Percentiles rank a stretch among this genome's conserved stretches.
Evolutionary conservation across 2,797 vertebrate species (phyloP).

Genomic region (Dipus sagitta): DNA sequence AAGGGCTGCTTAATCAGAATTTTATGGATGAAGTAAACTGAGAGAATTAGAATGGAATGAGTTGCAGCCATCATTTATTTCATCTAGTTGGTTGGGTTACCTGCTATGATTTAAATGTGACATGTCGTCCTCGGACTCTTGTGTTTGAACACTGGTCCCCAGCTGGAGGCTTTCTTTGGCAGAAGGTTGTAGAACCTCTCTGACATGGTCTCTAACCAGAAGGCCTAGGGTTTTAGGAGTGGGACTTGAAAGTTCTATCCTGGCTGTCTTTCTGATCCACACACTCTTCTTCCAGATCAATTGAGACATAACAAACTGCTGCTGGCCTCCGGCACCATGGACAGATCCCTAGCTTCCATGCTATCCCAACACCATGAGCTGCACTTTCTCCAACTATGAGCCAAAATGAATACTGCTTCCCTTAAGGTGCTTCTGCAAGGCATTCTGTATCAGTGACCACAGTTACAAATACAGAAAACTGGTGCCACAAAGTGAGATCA

Average conservation of each 20-base stretch:
- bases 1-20: background rate
- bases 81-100: background rate
- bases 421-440: background rate
- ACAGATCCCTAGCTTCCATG: background rate
- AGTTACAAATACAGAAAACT: background rate
- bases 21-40: constrained; percentile 8
- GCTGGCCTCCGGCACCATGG: background rate
- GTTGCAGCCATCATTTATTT: no score
- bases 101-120: background rate
- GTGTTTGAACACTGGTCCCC: background rate
- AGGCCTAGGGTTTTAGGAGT: background rate
- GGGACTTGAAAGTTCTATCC: background rate
- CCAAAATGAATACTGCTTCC: background rate
- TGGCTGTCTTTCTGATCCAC: background rate
- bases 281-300: background rate
- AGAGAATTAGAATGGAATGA: background rate
- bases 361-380: background rate
- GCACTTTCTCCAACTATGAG: background rate
- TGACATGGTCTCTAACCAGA: no score
- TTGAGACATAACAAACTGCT: background rate
- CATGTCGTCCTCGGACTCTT: no score
- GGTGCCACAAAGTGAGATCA: background rate
- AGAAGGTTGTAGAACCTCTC: background rate
- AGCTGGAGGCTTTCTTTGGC: background rate
- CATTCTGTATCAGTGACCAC: no score